A percentile compares a stretch with the other conserved stretches of the same genome.
phyloP scores from a whole-genome alignment of 2,888 invertebrate genomes.

The Epistrophe grossulariae region DNA sequence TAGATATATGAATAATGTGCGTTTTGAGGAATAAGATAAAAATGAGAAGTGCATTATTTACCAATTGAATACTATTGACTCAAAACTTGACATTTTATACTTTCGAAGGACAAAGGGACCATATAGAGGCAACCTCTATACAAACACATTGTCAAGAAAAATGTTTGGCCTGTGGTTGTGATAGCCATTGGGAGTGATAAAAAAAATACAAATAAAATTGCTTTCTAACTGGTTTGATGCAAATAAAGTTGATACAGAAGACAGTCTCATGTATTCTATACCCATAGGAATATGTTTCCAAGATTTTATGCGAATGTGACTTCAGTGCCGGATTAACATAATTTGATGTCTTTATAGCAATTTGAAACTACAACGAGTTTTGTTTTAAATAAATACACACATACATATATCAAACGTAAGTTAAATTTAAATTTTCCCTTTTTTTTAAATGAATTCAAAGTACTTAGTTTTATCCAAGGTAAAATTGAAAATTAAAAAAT shows the following conservation, averaged over 20 bases:
- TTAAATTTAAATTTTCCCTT: no score
- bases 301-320: background rate
- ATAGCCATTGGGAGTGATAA: background rate
- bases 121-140: background rate
- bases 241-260: background rate
- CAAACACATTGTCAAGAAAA: background rate
- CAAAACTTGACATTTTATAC: slow-evolving; percentile 50
- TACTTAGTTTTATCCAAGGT: no score
- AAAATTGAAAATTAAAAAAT: no score
- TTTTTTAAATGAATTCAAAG: no score
- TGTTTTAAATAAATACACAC: no score
- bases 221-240: background rate
- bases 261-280: background rate
- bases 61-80: slow-evolving; percentile 49
- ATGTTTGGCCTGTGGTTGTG: background rate
- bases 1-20: slow-evolving; percentile 18
- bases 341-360: background rate
- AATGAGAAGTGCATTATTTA: slow-evolving; percentile 43
- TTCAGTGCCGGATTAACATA: background rate
- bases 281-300: background rate
- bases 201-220: background rate
- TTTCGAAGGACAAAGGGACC: background rate
- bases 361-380: background rate
- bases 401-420: no score
- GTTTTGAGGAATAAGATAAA: slow-evolving; percentile 1